Base-by-base conservation (phyloP, 1,140 invertebrate genomes). In the Babylonia areolata region DNA sequence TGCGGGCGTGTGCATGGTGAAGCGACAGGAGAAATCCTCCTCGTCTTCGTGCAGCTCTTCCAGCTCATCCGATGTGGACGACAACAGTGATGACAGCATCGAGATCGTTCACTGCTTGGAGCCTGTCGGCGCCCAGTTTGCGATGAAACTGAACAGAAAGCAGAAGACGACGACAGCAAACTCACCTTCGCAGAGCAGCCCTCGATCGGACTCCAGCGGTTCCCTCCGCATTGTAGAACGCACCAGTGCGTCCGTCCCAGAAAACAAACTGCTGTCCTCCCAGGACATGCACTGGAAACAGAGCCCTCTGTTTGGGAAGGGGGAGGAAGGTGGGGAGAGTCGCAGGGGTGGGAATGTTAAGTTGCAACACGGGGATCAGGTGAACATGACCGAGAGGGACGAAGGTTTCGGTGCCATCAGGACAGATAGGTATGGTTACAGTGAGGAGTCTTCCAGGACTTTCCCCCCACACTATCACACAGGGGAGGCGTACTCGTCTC, bases 21-120 rank as follows among this genome's bases (percentile, higher is more conserved):
- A 77, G 23, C 75, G 39, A 20, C 75, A 40, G 28, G 33, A 17
- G 20, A 39, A 77, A 28, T 77, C 75, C 1, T 77, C 75, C 20
- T 77, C 75, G 75, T 77, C 75, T 1, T 42, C 31, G 0, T 80
- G 39, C 51, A 35, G 54, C 54, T 73, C 64, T 6, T 42, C 35
- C 39, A 82, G 81, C 23, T 82, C 81, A 23, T 82, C 81, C 11
- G 81, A 82, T 33, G 81, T 69, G 54, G 81, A 51, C 17, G 81
- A 82, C 1, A 51, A 69, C 31, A 84, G 82, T 28, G 82, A 84
- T 33, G 82, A 84, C 40, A 84, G 69, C 39, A 69, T 73, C n/a
- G 69, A 75, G 37, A 75, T 75, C 12, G 82, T 84, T 15, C 69
- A 84, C 39, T 37, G 39, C 23, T 35, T 51, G 12, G 64, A 75